Evolutionary conservation across 2,888 invertebrate species (phyloP).

Genomic region (Anthrax anthrax): DNA sequence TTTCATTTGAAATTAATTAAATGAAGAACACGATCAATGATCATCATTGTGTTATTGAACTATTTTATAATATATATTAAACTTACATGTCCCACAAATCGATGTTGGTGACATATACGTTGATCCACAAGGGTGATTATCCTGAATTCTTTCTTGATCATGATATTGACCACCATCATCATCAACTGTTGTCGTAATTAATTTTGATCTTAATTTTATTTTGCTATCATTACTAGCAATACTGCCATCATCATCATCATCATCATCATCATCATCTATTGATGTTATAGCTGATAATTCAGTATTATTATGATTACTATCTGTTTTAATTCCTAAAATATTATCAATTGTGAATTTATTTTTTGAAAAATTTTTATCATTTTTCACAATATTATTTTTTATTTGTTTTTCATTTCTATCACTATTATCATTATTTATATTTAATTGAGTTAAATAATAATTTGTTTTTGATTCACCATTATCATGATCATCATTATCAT

Average conservation of each 20-base stretch:
- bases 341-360: constrained; percentile 22
- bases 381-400: background rate
- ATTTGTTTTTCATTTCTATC: too few species aligned
- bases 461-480: too few species aligned
- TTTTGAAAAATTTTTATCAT: background rate
- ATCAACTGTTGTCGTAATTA: background rate
- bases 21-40: too few species aligned
- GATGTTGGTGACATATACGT: constrained; percentile 13
- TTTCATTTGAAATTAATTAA: too few species aligned
- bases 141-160: background rate
- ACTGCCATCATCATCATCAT: too few species aligned
- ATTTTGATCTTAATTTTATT: too few species aligned
- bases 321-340: constrained; percentile 15
- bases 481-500: constrained; percentile 12
- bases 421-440: background rate
- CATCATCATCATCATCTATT: too few species aligned
- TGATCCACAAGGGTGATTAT: constrained; percentile 9
- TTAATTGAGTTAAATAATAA: too few species aligned
- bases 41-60: too few species aligned
- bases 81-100: constrained; percentile 17
- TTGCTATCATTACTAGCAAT: background rate
- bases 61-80: background rate
- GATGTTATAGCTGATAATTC: too few species aligned
- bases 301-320: too few species aligned
- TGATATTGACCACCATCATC: background rate